Conservation (phyloP, 92 coral and sea anemone genomes). For the Anthopleura xanthogrammica region DNA sequence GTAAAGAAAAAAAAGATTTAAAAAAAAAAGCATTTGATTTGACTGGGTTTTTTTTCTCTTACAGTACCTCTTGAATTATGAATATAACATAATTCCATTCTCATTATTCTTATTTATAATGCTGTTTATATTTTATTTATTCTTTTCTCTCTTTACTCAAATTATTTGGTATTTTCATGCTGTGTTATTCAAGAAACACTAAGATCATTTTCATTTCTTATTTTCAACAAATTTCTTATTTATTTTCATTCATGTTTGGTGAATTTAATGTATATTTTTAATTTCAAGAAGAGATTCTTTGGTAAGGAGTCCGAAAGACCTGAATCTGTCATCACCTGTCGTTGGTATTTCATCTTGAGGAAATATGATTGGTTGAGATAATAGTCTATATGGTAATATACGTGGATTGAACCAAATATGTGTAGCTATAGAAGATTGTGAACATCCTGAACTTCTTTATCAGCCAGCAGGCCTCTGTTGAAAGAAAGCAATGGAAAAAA, state of each 20-base stretch:
- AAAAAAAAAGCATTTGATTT: neutral
- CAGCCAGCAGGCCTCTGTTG: neutral
- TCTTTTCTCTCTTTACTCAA: slow-evolving; percentile 5
- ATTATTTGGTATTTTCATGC: slow-evolving; percentile 6
- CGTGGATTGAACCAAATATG: neutral
- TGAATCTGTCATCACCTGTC: neutral
- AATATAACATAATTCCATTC: neutral
- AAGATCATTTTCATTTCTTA: neutral
- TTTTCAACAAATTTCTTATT: neutral
- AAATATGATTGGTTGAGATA: neutral
- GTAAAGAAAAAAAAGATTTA: neutral
- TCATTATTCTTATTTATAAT: neutral
- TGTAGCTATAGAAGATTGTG: neutral
- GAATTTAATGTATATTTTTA: neutral
- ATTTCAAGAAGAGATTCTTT: neutral
- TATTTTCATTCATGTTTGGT: neutral
- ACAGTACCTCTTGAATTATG: neutral
- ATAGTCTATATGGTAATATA: neutral
- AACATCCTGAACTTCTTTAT: slow-evolving; percentile 1
- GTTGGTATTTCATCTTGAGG: neutral
- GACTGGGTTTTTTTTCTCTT: neutral
- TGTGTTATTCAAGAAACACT: neutral
- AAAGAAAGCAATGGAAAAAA: neutral
- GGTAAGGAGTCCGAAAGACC: slow-evolving; percentile 3
- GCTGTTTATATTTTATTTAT: neutral